Evolutionary conservation across 2,888 invertebrate genomes (phyloP).

Genomic region (Thyatira batis): DNA sequence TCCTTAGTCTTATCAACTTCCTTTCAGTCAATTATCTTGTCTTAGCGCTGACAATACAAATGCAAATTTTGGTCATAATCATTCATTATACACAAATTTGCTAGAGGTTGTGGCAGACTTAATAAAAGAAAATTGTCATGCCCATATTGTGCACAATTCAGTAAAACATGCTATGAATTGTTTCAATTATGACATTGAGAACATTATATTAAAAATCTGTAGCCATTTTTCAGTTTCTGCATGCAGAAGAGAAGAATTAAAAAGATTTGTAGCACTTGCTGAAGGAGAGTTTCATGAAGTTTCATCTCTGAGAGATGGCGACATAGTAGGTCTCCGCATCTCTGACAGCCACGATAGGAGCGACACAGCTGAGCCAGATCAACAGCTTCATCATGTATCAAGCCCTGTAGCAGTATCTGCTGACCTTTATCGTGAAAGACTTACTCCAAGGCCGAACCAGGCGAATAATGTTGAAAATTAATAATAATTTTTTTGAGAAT

Average conservation of each 20-base stretch:
- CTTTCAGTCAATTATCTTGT: conserved; percentile 30
- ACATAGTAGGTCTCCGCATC: too few relatives aligned
- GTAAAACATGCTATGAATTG: neutral
- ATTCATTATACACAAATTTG: conserved; percentile 27
- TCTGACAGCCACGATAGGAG: too few relatives aligned
- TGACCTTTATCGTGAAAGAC: too few relatives aligned
- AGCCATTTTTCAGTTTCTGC: conserved; percentile 22
- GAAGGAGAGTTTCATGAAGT: conserved; percentile 29
- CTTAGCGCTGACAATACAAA: conserved; percentile 41
- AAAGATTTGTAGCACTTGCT: conserved; percentile 15
- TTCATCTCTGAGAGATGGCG: too few relatives aligned
- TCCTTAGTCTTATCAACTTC: conserved; percentile 23
- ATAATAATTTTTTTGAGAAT: too few relatives aligned
- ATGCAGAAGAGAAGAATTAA: conserved; percentile 13
- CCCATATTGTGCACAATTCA: neutral
- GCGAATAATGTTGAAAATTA: too few relatives aligned
- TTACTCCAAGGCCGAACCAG: too few relatives aligned
- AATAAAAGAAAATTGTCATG: conserved; percentile 13
- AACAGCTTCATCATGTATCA: too few relatives aligned
- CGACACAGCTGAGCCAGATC: too few relatives aligned
- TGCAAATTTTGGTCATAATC: conserved; percentile 33
- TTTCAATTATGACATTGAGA: conserved; percentile 12
- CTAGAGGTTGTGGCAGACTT: conserved; percentile 17
- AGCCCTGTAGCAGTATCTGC: too few relatives aligned
- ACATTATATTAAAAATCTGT: conserved; percentile 22